Base-by-base conservation (phyloP, 2,797 vertebrate species). In the Natrix natrix region DNA sequence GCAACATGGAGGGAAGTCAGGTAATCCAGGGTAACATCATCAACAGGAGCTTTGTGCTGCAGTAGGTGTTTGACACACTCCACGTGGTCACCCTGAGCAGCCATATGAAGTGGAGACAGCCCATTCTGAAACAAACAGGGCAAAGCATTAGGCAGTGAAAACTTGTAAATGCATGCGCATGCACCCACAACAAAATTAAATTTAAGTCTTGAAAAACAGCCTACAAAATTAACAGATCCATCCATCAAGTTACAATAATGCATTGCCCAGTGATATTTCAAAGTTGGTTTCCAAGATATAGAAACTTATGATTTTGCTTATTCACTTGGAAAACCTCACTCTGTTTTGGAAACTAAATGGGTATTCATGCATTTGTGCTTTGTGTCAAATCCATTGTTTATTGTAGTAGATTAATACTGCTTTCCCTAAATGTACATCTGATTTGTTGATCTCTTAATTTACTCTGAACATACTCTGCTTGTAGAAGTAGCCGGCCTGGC, bases 81-180 rank as follows among this genome's bases (percentile, higher is more conserved):
- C 24, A 99, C 98, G 0, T 99, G 99, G 97, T 99, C 99, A 7
- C 99, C 99, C 92, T 99, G 99, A 0, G 99, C 99, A 0, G 99
- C 98, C 99, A 99, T 99, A 97, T 99, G 99, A 11, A 99, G 98
- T 0, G 99, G 99, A 88, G 99, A 99, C 89, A 99, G 98, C 5
- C 99, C 99, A 0, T 99, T 99, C 99, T 99, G 95, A 0, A 43
- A 93, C n/a, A 20, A 63, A 88, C 86, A 94, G 94, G 83, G 91
- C 52, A 87, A 66, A 26, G 52, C 6, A 52, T 32, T 59, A 59
- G 2, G 1, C 43, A 69, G 56, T 2, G 37, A 87, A 0, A 89
- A 83, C 10, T 24, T 43, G 37, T 24, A 83, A 22, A 24, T 83
- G 20, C 8, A 83, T 0, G 10, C 0, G 4, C 37, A 78, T 0